Evolutionary conservation across 2,888 invertebrate species (phyloP).

Genomic region (Oxycera nigricornis): DNA sequence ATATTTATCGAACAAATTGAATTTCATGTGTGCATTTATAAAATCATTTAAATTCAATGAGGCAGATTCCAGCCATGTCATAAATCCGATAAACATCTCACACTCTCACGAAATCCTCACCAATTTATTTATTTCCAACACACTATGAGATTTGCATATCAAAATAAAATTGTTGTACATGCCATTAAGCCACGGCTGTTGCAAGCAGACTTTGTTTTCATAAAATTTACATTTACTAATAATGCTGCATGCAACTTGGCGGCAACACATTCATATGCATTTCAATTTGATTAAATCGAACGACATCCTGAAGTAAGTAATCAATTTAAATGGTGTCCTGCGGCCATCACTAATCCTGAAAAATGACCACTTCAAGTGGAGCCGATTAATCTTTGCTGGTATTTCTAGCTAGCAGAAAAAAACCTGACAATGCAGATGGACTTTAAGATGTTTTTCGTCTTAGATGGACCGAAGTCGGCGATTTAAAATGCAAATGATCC

Average conservation of each 20-base stretch:
- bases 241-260: neutral
- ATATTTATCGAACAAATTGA: too few relatives aligned
- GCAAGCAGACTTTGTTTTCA: neutral
- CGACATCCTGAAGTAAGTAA: neutral
- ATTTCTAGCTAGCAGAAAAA: neutral
- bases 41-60: neutral
- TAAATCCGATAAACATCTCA: neutral
- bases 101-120: neutral
- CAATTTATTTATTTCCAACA: constrained; percentile 5
- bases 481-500: neutral
- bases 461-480: neutral
- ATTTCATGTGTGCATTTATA: neutral
- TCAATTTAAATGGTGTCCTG: neutral
- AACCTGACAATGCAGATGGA: neutral
- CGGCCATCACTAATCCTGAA: neutral
- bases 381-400: neutral
- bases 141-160: constrained; percentile 21
- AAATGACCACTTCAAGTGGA: neutral
- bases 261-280: neutral
- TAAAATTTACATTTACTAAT: constrained; percentile 21
- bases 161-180: constrained; percentile 19
- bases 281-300: constrained; percentile 19
- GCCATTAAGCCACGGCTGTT: neutral
- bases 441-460: neutral
- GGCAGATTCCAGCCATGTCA: neutral